These are phyloP conservation scores for Hemicentrotus pulcherrimus DNA, from an alignment of 35 echinoderm and acorn worm species.

Conservation along the genomic window DNA sequence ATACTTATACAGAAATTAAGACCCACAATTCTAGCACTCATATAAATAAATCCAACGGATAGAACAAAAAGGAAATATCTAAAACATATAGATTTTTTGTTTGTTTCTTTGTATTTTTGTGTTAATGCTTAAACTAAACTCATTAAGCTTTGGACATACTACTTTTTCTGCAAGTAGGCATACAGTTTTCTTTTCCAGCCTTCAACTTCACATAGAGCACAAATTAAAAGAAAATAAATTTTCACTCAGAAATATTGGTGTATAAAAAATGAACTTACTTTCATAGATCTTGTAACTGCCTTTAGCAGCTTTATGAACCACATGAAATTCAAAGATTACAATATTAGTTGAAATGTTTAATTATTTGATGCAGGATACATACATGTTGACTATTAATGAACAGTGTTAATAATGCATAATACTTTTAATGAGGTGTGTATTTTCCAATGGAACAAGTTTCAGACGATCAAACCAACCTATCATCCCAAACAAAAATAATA, in stretches of 20 bases:
- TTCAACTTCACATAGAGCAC: background rate
- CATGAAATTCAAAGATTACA: slow-evolving; percentile 31
- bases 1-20: background rate
- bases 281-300: slow-evolving; percentile 43
- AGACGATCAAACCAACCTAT: background rate
- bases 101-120: too few species aligned
- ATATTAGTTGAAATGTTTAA: background rate
- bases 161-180: background rate
- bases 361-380: background rate
- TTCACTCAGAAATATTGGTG: background rate
- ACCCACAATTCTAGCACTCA: background rate
- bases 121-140: background rate
- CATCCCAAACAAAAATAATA: background rate
- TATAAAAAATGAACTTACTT: slow-evolving; percentile 21
- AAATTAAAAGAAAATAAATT: background rate
- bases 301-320: slow-evolving; percentile 47
- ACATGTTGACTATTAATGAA: background rate
- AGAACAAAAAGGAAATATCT: background rate
- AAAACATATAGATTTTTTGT: background rate
- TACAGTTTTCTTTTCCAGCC: background rate
- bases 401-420: background rate
- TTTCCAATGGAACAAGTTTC: background rate
- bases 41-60: background rate
- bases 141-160: background rate
- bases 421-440: background rate